Percentiles rank a stretch among this genome's conserved stretches.
Conservation (phyloP, 2,797 vertebrate genomes). For the Okamejei kenojei region DNA sequence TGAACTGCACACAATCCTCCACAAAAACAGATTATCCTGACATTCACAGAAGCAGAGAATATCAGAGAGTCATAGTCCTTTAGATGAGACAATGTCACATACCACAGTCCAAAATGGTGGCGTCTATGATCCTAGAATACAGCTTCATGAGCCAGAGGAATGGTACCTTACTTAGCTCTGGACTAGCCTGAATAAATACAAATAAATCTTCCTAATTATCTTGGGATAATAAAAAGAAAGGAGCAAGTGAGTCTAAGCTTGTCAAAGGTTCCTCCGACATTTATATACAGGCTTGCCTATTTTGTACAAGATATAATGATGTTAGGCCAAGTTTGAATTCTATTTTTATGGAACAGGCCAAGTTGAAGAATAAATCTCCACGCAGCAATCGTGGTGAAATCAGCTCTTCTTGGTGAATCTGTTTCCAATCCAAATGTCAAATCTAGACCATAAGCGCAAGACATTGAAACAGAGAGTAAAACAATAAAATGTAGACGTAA, state of each 20-base stretch:
- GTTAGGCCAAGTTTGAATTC: not conserved
- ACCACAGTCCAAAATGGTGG: too few species aligned
- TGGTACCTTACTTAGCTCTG: too few species aligned
- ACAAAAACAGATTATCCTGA: too few species aligned
- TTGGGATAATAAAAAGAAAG: not conserved
- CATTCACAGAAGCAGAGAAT: too few species aligned
- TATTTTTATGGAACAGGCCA: not conserved
- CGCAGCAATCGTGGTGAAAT: not conserved
- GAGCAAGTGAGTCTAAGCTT: not conserved
- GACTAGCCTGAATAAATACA: too few species aligned
- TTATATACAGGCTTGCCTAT: not conserved
- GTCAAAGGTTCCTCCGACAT: not conserved
- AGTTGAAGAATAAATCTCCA: not conserved
- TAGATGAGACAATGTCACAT: too few species aligned
- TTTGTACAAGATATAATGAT: not conserved
- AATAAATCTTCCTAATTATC: not conserved
- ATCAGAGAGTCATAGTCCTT: too few species aligned
- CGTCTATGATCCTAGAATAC: too few species aligned
- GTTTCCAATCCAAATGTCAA: conserved; percentile 1
- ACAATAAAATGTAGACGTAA: not conserved
- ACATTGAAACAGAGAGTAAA: not conserved
- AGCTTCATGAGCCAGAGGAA: too few species aligned
- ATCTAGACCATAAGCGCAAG: not conserved
- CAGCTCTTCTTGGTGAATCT: not conserved
- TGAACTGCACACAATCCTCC: too few species aligned